A percentile compares a stretch with the other conserved stretches of the same genome.
Conservation (phyloP, 2,888 invertebrate genomes). For the Noctua janthina region DNA sequence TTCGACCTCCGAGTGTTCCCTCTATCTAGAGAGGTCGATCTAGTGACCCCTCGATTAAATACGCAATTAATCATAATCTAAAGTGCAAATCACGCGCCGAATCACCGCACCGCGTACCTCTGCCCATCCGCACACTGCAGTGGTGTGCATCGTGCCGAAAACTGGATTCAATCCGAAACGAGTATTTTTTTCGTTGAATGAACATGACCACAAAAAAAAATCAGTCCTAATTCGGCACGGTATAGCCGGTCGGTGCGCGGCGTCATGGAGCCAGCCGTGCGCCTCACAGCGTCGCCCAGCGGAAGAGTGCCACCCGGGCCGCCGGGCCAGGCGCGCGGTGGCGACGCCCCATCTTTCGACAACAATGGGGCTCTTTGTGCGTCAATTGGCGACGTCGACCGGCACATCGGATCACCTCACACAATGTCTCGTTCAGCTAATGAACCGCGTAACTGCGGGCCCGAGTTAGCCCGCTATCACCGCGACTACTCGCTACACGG, state of each 20-base stretch:
- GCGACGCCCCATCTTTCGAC: slow-evolving; percentile 41
- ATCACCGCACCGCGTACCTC: slow-evolving; percentile 25
- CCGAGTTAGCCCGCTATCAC: background rate
- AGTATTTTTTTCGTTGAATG: background rate
- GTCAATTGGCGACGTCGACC: slow-evolving; percentile 69
- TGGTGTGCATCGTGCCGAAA: slow-evolving; percentile 39
- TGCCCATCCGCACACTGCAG: slow-evolving; percentile 32
- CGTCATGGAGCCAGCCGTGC: background rate
- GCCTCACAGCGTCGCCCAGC: slow-evolving; percentile 18
- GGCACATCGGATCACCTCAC: slow-evolving; percentile 52
- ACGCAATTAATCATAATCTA: slow-evolving; percentile 67
- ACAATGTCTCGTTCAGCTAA: slow-evolving; percentile 56
- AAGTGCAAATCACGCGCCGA: slow-evolving; percentile 72
- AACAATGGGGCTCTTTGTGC: slow-evolving; percentile 71
- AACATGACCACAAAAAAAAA: background rate
- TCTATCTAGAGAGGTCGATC: slow-evolving; percentile 70
- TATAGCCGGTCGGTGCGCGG: background rate
- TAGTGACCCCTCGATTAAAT: slow-evolving; percentile 70
- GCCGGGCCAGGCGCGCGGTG: slow-evolving; percentile 6
- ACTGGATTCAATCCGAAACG: slow-evolving; percentile 30
- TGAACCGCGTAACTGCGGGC: slow-evolving; percentile 14
- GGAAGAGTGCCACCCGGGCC: slow-evolving; percentile 7
- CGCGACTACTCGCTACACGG: background rate
- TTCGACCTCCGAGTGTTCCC: slow-evolving; percentile 73
- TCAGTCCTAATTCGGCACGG: background rate